Percentiles rank a stretch among this genome's conserved stretches.
Evolutionary conservation across 2,797 vertebrate genomes (phyloP).

Genomic region (Sorex maritimensis): DNA sequence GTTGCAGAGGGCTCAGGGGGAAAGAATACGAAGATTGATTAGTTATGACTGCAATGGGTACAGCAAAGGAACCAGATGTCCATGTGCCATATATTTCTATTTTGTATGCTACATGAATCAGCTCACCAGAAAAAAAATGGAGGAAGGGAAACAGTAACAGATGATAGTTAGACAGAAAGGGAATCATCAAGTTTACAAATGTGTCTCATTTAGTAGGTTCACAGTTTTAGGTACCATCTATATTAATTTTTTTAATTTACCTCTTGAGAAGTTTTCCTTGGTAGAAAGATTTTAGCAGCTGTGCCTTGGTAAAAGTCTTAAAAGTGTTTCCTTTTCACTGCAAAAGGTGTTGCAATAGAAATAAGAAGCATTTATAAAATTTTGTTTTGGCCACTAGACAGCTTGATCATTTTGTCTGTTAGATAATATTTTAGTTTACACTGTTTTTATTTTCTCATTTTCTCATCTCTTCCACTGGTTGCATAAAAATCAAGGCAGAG

Average conservation of each 20-base stretch:
- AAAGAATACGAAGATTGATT: background rate
- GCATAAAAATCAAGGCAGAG: background rate
- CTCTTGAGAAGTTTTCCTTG: conserved; percentile 69
- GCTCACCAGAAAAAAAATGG: background rate
- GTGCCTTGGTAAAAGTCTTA: conserved; percentile 65
- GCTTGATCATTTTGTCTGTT: conserved; percentile 70
- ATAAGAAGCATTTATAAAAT: conserved; percentile 73
- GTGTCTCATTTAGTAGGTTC: conserved; percentile 70
- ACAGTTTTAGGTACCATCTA: conserved; percentile 60
- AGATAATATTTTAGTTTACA: conserved; percentile 33
- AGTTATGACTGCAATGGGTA: conserved; percentile 11
- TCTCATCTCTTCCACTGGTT: conserved; percentile 20
- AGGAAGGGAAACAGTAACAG: conserved; percentile 47
- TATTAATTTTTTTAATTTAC: conserved; percentile 60
- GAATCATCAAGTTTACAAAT: conserved; percentile 69
- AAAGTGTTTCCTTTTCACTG: conserved; percentile 79
- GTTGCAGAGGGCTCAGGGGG: background rate
- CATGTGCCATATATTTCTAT: background rate
- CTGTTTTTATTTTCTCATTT: conserved; percentile 35
- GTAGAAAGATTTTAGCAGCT: conserved; percentile 73
- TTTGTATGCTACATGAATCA: conserved; percentile 5
- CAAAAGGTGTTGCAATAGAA: conserved; percentile 66
- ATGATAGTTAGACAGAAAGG: conserved; percentile 61
- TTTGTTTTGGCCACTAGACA: conserved; percentile 68
- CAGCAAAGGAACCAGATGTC: background rate